phyloP scores from a whole-genome alignment of 1,140 invertebrate genomes.

The Pseudomyrmex pallidus region DNA sequence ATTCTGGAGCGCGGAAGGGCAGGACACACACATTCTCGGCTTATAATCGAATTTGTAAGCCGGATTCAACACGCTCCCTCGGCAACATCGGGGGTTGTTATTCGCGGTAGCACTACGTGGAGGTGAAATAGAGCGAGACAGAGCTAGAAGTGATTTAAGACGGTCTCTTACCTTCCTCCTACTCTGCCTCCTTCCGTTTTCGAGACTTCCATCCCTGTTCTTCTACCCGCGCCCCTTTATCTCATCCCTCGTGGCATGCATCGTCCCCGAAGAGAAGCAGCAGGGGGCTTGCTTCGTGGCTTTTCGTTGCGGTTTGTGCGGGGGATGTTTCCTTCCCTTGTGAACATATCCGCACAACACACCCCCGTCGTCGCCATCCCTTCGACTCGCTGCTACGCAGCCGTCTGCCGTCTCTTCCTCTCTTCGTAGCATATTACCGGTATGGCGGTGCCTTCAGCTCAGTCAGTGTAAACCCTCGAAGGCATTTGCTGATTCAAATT shows the following conservation, averaged over 20 bases:
- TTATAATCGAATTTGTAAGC: constrained; percentile 65
- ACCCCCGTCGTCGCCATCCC: constrained; percentile 31
- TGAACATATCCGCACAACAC: constrained; percentile 73
- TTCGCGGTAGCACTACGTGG: constrained; percentile 22
- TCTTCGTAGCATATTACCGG: constrained; percentile 72
- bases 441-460: constrained; percentile 76
- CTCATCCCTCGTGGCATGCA: constrained; percentile 64
- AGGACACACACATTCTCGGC: constrained; percentile 31
- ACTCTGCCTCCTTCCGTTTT: constrained; percentile 9
- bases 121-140: constrained; percentile 37
- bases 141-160: constrained; percentile 75
- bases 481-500: constrained; percentile 85
- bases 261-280: constrained; percentile 63
- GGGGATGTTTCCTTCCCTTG: constrained; percentile 82
- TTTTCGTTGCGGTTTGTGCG: constrained; percentile 79
- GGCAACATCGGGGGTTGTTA: constrained; percentile 43
- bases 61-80: constrained; percentile 51
- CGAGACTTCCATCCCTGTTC: background rate
- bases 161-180: constrained; percentile 52
- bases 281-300: constrained; percentile 73
- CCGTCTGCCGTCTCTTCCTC: constrained; percentile 59
- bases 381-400: constrained; percentile 24
- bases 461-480: constrained; percentile 79
- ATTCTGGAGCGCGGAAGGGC: background rate
- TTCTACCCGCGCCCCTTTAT: constrained; percentile 16